phyloP scores from a whole-genome alignment of 2,113 vertebrate species.

The Girardinichthys multiradiatus region DNA sequence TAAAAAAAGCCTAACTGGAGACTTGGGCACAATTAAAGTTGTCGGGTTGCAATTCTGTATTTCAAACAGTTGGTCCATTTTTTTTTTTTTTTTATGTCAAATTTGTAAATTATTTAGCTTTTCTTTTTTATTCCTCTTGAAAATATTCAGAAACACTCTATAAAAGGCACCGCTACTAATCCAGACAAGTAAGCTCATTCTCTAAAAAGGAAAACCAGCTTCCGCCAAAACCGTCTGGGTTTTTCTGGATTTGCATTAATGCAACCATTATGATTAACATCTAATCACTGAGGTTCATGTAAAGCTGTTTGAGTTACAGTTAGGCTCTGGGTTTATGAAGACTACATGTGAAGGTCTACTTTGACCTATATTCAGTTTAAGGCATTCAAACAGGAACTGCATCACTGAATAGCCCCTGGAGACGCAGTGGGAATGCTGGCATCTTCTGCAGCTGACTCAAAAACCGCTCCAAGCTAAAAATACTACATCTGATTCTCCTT shows the following conservation, averaged over 20 bases:
- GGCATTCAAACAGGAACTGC: slow-evolving; percentile 14
- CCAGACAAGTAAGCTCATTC: neutral
- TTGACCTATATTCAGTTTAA: slow-evolving; percentile 16
- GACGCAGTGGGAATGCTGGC: slow-evolving; percentile 1
- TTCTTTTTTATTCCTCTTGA: neutral
- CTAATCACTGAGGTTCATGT: neutral
- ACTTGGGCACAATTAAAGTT: neutral
- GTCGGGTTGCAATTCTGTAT: neutral
- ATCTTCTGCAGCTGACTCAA: slow-evolving; percentile 17
- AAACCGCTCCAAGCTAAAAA: neutral
- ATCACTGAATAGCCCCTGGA: neutral
- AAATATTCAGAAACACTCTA: neutral
- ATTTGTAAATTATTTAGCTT: neutral
- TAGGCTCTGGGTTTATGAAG: neutral
- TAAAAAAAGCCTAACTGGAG: no score
- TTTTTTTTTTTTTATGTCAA: neutral
- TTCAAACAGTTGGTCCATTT: no score
- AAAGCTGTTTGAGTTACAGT: neutral
- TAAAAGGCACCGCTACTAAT: neutral
- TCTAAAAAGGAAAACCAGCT: neutral
- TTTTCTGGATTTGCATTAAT: neutral
- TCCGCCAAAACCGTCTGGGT: neutral
- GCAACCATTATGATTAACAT: neutral
- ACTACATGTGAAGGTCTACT: slow-evolving; percentile 2
- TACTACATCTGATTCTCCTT: neutral